Base-by-base conservation (phyloP, 1,140 invertebrate species). In the Galleria mellonella region DNA sequence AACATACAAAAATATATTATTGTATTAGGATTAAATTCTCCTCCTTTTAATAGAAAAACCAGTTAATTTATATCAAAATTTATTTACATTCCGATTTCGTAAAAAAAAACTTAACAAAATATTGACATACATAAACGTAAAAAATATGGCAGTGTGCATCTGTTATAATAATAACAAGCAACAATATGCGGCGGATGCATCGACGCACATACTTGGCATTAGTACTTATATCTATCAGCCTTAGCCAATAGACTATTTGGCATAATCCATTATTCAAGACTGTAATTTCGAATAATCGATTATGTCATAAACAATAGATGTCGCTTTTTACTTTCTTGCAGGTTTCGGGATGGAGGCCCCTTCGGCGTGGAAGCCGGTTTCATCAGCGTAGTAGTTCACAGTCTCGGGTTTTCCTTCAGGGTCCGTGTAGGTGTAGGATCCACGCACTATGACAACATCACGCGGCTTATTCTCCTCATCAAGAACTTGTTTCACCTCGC, bases 331-430 rank as follows among this genome's bases (percentile, higher is more conserved):
- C 69, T 63, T 55, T 63, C 59, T 61, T 43, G 52, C 42, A 29
- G 45, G 9, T 43, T 73, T 68, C 10, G 78, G 72, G 62, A 87
- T 67, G 49, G 76, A 73, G 15, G 53, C 53, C 23, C 78, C 72
- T 13, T 78, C 70, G 8, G 88, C 74, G 57, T 87, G 87, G 77
- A 63, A 90, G 51, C 89, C 89, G 44, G 66, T 82, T 61, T 89
- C 87, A 52, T 89, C 88, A 41, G 89, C 89, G 47, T 62, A 62
- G 70, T 89, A 89, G 48, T 44, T 64, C 43, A 89, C 52, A 32
- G 55, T 62, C 23, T 73, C 69, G 8, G 41, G 27, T 7, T 75
- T 63, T 50, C 84, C 83, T 0, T 85, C 72, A 0, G 49, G 12
- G 54, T 73, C 60, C 29, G 51, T 46, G 69, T 79, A 87, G 31